A percentile compares a stretch with the other conserved stretches of the same genome.
Evolutionary conservation across 2,797 vertebrate genomes (phyloP).

Genomic region (Acestrorhynchus altus): DNA sequence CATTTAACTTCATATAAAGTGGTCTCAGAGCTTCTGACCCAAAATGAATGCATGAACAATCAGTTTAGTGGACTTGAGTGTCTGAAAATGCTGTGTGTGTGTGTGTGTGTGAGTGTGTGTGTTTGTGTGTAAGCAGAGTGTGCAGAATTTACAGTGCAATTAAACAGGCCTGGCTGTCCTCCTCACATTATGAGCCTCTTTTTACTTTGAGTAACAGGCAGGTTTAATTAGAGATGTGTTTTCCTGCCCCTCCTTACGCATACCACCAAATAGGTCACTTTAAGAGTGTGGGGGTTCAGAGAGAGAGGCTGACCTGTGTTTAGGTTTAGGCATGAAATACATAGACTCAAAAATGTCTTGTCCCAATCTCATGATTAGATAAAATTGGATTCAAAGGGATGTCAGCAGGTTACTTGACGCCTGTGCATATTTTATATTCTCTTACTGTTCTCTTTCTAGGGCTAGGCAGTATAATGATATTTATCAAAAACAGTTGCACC

Average conservation of each 20-base stretch:
- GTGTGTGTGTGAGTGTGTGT: slow-evolving; percentile 6
- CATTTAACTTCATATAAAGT: no score
- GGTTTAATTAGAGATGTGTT: slow-evolving; percentile 48
- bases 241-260: slow-evolving; percentile 1
- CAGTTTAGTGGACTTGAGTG: background rate
- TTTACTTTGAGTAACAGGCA: slow-evolving; percentile 1
- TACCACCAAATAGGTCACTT: slow-evolving; percentile 5
- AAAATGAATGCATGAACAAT: background rate
- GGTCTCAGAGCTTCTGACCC: background rate
- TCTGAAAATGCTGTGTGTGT: slow-evolving; percentile 1
- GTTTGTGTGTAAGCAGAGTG: slow-evolving; percentile 22
- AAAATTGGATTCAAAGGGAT: no score
- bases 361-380: no score
- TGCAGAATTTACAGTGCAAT: slow-evolving; percentile 39
- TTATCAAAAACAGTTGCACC: no score
- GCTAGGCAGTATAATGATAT: no score
- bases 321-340: background rate
- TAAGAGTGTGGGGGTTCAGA: background rate
- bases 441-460: no score
- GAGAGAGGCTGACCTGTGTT: slow-evolving; percentile 9
- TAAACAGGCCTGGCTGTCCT: slow-evolving; percentile 40
- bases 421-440: background rate
- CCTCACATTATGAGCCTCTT: slow-evolving; percentile 32
- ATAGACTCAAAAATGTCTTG: no score
- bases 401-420: no score